These are phyloP conservation scores for Oligia strigilis DNA, from an alignment of 2,888 invertebrate species.

Conservation along the genomic window DNA sequence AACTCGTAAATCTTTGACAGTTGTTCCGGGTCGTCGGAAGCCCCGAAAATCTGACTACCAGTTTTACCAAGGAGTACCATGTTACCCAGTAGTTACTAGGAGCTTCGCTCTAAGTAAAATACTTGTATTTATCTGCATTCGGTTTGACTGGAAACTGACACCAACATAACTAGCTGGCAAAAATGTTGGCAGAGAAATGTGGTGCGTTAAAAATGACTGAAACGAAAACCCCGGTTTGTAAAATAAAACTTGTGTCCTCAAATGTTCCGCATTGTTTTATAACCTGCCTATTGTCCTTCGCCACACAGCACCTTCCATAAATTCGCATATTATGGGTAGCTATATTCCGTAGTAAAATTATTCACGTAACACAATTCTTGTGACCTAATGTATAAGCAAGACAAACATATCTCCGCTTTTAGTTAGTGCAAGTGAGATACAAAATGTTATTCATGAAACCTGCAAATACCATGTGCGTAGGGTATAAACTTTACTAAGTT, in stretches of 20 bases:
- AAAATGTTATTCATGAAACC: slow-evolving; percentile 8
- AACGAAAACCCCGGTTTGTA: neutral
- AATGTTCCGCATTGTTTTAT: neutral
- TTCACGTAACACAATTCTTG: slow-evolving; percentile 18
- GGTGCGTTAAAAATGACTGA: neutral
- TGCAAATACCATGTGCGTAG: slow-evolving; percentile 14
- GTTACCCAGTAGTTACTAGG: neutral
- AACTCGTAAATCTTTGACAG: neutral
- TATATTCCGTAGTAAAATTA: slow-evolving; percentile 9
- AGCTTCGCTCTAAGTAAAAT: neutral
- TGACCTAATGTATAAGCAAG: slow-evolving; percentile 10
- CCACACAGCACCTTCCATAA: neutral
- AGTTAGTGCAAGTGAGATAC: slow-evolving; percentile 19
- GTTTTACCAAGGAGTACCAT: neutral
- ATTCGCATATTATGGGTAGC: neutral
- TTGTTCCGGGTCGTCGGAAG: neutral
- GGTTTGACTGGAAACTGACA: neutral
- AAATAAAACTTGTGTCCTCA: neutral
- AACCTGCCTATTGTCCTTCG: neutral
- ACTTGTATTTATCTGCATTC: neutral
- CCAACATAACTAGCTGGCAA: neutral
- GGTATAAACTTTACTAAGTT: slow-evolving; percentile 14
- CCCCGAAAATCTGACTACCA: neutral
- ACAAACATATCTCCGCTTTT: neutral
- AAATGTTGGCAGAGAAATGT: neutral